phyloP scores from a whole-genome alignment of 2,797 vertebrate species.

The Phalanger gymnotis region DNA sequence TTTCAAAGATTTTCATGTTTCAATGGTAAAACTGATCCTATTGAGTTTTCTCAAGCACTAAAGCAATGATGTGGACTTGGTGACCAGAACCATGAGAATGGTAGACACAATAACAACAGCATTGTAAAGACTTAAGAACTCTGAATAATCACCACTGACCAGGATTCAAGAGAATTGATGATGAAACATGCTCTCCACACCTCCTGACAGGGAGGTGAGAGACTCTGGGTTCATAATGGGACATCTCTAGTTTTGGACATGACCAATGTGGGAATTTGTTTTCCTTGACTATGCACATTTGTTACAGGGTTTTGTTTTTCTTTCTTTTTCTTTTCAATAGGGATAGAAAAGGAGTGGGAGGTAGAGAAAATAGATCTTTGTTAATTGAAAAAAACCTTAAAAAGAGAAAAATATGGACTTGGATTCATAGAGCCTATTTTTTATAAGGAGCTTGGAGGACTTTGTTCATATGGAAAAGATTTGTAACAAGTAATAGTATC shows the following conservation, averaged over 20 bases:
- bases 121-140: background rate
- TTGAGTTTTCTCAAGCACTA: slow-evolving; percentile 41
- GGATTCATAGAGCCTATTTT: slow-evolving; percentile 22
- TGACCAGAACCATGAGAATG: background rate
- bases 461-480: slow-evolving; percentile 24
- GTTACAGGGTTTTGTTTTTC: background rate
- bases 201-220: background rate
- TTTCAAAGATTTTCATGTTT: background rate
- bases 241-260: background rate
- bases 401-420: background rate
- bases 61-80: background rate
- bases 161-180: background rate
- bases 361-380: background rate
- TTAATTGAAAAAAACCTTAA: background rate
- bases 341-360: background rate
- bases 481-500: background rate
- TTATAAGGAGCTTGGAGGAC: background rate
- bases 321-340: background rate
- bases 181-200: background rate
- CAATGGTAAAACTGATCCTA: background rate
- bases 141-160: background rate
- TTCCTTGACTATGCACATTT: background rate
- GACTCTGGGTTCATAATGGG: background rate
- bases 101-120: background rate
- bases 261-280: background rate